Evolutionary conservation across 2,113 vertebrate species (phyloP).

Genomic region (Eubucco bourcierii): DNA sequence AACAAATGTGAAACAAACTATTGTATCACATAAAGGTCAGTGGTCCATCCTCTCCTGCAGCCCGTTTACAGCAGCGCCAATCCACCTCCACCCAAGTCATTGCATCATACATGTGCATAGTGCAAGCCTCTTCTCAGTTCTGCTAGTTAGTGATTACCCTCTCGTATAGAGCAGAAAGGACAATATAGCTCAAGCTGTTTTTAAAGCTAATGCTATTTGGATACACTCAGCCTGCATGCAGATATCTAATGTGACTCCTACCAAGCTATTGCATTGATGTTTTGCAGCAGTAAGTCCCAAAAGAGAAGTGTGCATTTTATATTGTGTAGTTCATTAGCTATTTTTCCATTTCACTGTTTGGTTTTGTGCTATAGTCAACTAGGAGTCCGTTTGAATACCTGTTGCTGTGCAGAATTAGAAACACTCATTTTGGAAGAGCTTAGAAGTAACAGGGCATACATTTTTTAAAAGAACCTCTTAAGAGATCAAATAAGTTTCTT

Average conservation of each 20-base stretch:
- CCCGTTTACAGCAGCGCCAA: neutral
- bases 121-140: neutral
- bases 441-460: neutral
- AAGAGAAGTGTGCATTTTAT: neutral
- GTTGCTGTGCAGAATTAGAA: neutral
- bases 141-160: neutral
- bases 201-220: neutral
- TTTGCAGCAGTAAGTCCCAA: neutral
- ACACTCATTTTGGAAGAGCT: neutral
- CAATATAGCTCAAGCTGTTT: neutral
- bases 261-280: neutral
- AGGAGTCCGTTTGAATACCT: neutral
- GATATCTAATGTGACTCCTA: neutral
- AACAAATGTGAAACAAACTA: neutral
- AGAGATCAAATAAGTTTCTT: neutral
- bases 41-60: neutral
- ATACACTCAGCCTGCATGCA: neutral
- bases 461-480: neutral
- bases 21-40: neutral
- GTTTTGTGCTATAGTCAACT: neutral
- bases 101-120: accelerated
- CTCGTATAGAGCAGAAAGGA: neutral
- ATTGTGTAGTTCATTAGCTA: neutral
- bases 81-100: neutral
- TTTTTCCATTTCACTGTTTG: neutral